Evolutionary conservation across 2,797 vertebrate species (phyloP).

Genomic region (Dromococcyx pavoninus): DNA sequence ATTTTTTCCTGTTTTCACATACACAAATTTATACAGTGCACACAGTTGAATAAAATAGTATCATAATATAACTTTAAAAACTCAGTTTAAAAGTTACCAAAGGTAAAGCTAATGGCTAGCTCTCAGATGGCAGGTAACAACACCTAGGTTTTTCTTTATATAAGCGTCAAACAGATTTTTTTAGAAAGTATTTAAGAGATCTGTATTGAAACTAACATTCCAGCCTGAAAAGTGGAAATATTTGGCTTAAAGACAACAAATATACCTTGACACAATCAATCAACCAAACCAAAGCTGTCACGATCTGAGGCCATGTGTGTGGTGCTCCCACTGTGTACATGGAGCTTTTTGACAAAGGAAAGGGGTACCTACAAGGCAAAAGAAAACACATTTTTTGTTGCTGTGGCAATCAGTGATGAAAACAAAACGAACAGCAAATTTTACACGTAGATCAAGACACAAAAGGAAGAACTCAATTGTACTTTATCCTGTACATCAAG

Average conservation of each 20-base stretch:
- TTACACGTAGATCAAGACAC: not conserved
- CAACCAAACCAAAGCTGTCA: conserved; percentile 93
- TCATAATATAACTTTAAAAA: not conserved
- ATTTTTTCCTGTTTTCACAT: not conserved
- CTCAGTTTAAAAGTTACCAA: not conserved
- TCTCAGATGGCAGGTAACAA: not conserved
- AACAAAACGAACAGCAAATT: not conserved
- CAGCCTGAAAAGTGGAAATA: not conserved
- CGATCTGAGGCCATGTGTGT: conserved; percentile 96
- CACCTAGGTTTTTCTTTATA: not conserved
- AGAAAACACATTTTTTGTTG: not conserved
- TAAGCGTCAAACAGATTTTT: not conserved
- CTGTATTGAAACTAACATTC: not conserved
- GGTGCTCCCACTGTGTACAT: conserved; percentile 98
- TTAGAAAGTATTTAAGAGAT: not conserved
- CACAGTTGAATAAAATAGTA: not conserved
- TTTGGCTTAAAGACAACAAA: not conserved
- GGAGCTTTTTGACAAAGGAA: conserved; percentile 91
- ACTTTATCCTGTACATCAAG: not conserved
- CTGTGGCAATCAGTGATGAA: not conserved
- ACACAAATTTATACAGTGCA: not conserved
- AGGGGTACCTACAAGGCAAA: conserved; percentile 86
- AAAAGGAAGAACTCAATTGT: not conserved
- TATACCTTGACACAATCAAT: conserved; percentile 91
- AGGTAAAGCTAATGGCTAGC: not conserved